phyloP scores from a whole-genome alignment of 2,797 vertebrate genomes.

The Tangara arthus region DNA sequence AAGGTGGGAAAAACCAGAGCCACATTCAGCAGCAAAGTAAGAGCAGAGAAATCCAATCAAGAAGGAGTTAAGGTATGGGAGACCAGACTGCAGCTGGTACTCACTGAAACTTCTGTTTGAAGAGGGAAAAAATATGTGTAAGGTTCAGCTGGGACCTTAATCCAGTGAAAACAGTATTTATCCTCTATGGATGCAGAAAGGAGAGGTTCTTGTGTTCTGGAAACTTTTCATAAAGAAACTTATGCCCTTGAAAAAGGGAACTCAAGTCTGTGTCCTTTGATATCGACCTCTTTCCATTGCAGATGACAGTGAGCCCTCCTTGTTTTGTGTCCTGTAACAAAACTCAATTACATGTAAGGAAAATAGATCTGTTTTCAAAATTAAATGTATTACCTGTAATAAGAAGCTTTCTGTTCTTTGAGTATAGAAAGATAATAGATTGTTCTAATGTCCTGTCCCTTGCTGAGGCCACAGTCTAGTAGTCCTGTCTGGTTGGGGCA shows the following conservation, averaged over 20 bases:
- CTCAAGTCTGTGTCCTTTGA: background rate
- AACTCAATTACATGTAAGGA: slow-evolving; percentile 47
- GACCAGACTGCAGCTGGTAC: background rate
- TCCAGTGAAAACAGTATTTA: background rate
- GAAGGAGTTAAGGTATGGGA: background rate
- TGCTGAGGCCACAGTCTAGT: background rate
- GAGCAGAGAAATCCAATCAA: background rate
- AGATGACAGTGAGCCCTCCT: background rate
- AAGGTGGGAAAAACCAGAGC: background rate
- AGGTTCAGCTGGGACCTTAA: background rate
- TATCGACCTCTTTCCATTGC: background rate
- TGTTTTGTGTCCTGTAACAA: slow-evolving; percentile 32
- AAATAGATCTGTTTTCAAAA: slow-evolving; percentile 44
- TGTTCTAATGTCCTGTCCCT: background rate
- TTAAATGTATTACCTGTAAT: slow-evolving; percentile 31
- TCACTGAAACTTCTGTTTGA: background rate
- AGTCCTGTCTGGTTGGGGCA: background rate
- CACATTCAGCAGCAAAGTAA: background rate
- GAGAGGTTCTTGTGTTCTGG: background rate
- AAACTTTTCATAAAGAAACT: background rate
- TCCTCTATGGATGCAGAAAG: background rate
- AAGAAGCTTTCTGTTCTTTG: slow-evolving; percentile 31
- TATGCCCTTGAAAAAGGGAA: background rate
- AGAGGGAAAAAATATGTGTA: background rate
- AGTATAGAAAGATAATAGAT: background rate